phyloP scores from a whole-genome alignment of 2,888 invertebrate genomes.

The Blera fallax region DNA sequence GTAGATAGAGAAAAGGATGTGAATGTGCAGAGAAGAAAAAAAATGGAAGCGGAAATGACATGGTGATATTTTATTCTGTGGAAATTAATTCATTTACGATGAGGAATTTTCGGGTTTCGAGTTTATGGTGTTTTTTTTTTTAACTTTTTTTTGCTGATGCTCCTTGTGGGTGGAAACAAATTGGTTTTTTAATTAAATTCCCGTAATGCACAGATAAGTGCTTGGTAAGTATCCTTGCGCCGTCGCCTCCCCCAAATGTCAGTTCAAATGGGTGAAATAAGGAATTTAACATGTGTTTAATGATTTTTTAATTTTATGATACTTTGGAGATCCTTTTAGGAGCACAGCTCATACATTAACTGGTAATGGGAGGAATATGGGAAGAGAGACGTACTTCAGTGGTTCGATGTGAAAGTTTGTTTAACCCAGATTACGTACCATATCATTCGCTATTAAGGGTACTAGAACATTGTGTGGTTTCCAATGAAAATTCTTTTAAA shows the following conservation, averaged over 20 bases:
- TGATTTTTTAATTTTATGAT: constrained; percentile 51
- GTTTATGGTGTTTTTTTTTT: constrained; percentile 22
- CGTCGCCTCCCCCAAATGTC: neutral
- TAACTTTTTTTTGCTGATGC: neutral
- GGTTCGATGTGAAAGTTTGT: constrained; percentile 3
- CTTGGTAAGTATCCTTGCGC: constrained; percentile 17
- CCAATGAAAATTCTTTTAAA: neutral
- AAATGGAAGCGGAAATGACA: constrained; percentile 57
- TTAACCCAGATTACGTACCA: neutral
- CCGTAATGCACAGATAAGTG: constrained; percentile 47
- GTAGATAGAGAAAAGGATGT: neutral
- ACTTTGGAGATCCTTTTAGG: neutral
- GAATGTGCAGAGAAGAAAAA: neutral
- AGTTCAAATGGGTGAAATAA: neutral
- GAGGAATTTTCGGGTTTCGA: constrained; percentile 50
- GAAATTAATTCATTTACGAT: constrained; percentile 63
- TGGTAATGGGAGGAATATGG: neutral
- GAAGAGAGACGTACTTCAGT: neutral
- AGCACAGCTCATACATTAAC: neutral
- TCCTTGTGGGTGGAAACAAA: constrained; percentile 17
- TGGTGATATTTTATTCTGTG: constrained; percentile 54
- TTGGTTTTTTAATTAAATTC: constrained; percentile 59
- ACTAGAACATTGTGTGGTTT: neutral
- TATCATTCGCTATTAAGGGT: neutral
- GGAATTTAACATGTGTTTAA: constrained; percentile 35